These are phyloP conservation scores for Zele albiditarsus DNA, from an alignment of 2,888 invertebrate genomes.

Conservation along the genomic window DNA sequence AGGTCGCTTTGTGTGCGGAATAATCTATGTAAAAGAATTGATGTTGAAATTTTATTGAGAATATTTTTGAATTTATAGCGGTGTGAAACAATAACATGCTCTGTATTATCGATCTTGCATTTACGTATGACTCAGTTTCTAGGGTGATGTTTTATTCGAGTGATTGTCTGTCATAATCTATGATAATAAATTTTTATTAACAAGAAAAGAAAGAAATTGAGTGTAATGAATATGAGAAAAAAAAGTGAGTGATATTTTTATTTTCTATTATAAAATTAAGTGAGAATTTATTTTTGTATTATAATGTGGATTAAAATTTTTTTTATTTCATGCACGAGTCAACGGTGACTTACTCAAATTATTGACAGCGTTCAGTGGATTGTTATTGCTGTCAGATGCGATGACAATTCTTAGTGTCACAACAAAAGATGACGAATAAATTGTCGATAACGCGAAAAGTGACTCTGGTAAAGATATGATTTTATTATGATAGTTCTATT, in stretches of 20 bases:
- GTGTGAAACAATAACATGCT: background rate
- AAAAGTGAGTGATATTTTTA: too few relatives aligned
- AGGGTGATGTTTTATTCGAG: background rate
- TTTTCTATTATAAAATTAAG: too few relatives aligned
- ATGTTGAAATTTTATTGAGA: too few relatives aligned
- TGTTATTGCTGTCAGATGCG: background rate
- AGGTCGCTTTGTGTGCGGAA: too few relatives aligned
- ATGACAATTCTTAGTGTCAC: background rate
- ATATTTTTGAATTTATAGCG: background rate
- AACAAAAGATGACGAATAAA: background rate
- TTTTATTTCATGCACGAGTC: background rate
- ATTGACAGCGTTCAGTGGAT: background rate
- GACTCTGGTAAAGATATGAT: background rate
- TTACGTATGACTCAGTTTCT: slow-evolving; percentile 2
- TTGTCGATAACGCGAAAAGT: background rate
- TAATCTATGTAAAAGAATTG: too few relatives aligned
- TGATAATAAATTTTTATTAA: too few relatives aligned
- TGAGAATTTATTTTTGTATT: background rate
- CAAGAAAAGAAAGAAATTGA: too few relatives aligned
- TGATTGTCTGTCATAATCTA: background rate
- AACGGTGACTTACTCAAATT: slow-evolving; percentile 26
- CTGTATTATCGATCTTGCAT: slow-evolving; percentile 25
- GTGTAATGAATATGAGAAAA: too few relatives aligned
- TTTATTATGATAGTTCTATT: background rate
- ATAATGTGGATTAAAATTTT: background rate